phyloP scores from a whole-genome alignment of 2,888 invertebrate genomes.

The Napeogenes sylphis region DNA sequence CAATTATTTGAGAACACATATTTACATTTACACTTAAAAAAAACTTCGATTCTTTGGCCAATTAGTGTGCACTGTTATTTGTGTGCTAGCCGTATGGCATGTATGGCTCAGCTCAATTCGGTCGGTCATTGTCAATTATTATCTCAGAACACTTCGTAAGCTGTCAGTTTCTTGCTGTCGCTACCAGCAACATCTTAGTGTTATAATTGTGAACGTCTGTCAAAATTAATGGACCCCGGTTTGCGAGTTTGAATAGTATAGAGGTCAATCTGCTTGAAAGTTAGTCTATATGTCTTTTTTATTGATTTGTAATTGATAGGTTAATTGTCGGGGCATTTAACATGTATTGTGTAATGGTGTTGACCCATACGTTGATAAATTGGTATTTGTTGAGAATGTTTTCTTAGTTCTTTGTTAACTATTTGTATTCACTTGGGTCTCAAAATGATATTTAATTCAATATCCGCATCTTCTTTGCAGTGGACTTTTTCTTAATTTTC shows the following conservation, averaged over 20 bases:
- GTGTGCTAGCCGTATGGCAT: conserved; percentile 13
- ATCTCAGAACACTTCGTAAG: conserved; percentile 33
- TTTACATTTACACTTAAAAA: not conserved
- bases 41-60: not conserved
- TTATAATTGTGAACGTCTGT: conserved; percentile 36
- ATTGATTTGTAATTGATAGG: conserved; percentile 30
- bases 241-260: conserved; percentile 29
- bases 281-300: conserved; percentile 27
- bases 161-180: conserved; percentile 30
- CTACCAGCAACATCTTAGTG: conserved; percentile 29
- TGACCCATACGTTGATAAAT: conserved; percentile 4
- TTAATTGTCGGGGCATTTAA: conserved; percentile 12
- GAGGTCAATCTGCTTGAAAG: conserved; percentile 26
- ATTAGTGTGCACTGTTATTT: conserved; percentile 7
- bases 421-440: not conserved
- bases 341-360: conserved; percentile 4
- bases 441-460: too few species aligned
- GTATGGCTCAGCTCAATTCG: conserved; percentile 29
- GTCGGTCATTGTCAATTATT: conserved; percentile 36
- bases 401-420: not conserved
- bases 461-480: too few species aligned
- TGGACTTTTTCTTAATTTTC: too few species aligned
- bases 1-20: not conserved
- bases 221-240: conserved; percentile 40
- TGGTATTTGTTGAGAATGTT: not conserved